These are phyloP conservation scores for Centropyge bicolor DNA, from an alignment of 2,797 vertebrate species.

Conservation along the genomic window DNA sequence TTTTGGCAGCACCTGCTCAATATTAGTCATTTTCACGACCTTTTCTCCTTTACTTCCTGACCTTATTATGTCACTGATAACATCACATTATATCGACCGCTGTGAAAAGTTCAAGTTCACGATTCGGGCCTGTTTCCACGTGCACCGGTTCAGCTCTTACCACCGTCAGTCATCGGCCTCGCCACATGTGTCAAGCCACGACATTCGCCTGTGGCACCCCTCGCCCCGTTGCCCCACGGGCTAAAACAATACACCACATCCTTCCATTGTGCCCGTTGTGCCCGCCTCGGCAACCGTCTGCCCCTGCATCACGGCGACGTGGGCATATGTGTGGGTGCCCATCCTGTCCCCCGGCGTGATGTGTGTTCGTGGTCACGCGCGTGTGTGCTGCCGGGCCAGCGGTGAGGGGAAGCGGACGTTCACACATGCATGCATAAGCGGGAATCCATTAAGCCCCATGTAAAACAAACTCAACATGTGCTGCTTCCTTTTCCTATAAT, in stretches of 20 bases:
- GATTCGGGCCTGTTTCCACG: constrained; percentile 37
- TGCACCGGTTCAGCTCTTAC: constrained; percentile 34
- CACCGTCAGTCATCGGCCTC: constrained; percentile 72
- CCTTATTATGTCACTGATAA: constrained; percentile 54
- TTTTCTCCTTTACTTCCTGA: constrained; percentile 38
- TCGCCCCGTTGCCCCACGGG: constrained; percentile 50
- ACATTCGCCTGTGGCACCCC: constrained; percentile 57
- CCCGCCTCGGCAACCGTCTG: constrained; percentile 48
- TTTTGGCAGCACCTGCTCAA: constrained; percentile 50
- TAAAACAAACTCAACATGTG: constrained; percentile 83
- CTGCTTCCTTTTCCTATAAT: constrained; percentile 79
- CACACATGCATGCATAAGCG: constrained; percentile 74
- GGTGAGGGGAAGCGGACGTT: constrained; percentile 72
- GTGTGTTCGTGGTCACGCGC: constrained; percentile 68
- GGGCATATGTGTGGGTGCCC: constrained; percentile 69
- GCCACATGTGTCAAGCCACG: constrained; percentile 72
- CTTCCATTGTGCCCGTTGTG: constrained; percentile 80
- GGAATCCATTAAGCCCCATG: constrained; percentile 81
- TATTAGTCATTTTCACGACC: constrained; percentile 37
- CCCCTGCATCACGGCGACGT: constrained; percentile 21
- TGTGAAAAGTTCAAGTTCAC: constrained; percentile 58
- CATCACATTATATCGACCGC: neutral
- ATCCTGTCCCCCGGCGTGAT: constrained; percentile 68
- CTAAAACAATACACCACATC: constrained; percentile 83
- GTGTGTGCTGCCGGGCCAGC: constrained; percentile 36